Base-by-base conservation (phyloP, 2,888 invertebrate genomes). In the Poecilus cupreus region DNA sequence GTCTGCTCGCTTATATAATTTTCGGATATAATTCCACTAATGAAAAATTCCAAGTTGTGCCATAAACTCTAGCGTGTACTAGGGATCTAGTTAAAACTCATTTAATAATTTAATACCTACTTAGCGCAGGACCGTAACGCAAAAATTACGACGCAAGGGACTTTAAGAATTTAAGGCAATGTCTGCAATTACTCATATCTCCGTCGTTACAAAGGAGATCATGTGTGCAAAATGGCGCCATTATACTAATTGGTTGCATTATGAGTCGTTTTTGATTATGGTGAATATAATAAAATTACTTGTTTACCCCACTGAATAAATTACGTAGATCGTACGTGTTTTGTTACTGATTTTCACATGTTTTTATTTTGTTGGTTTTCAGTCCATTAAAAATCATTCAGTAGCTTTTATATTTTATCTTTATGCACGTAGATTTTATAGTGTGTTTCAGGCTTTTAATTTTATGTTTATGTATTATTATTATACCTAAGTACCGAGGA, bases 21-120 rank as follows among this genome's bases (percentile, higher is more conserved):
- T 64, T 32, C 68, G 26, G 37, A 39, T 68, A 68, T 68, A 68
- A 68, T 68, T 68, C 39, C 68, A 18, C 39, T 68, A 68, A 68
- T 68, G 68, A 68, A 68, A 68, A 68, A 68, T 68, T 68, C 68
- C 68, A 39, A 68, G 68, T 39, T 68, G 20, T 18, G 18, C 68
- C 68, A 39, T 68, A 68, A 68, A 68, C 37, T 64, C 16, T 68
- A 68, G 64, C 64, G n/a, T 54, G 26, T 37, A 32, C 37, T 13
- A 64, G 13, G 13, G 64, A 64, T 68, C 39, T 39, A 68, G 68
- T 68, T 68, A 68, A 54, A 37, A 39, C 68, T 68, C 68, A 68
- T 78, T 78, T 78, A 78, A 78, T 78, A 78, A 78, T 78, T 78
- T 78, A 78, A 78, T 78, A 46, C 64, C 78, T 78, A 78, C 78